Evolutionary conservation across 2,797 vertebrate genomes (phyloP).

Genomic region (Macropus fuliginosus): DNA sequence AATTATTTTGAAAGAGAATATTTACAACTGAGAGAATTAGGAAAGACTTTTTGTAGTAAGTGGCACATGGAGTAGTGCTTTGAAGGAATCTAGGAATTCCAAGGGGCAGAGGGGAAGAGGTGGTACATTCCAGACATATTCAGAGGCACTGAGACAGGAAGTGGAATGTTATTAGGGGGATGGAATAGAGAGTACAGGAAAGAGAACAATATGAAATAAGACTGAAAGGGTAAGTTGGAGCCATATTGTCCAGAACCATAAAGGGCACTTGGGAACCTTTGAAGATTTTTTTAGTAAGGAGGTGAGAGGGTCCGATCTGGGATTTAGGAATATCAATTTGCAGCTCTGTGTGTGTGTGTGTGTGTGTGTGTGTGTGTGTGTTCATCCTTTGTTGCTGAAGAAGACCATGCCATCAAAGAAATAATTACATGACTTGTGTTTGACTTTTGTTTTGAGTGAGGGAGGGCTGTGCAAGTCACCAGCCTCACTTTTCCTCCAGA

Average conservation of each 20-base stretch:
- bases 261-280: neutral
- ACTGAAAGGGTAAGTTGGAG: neutral
- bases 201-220: neutral
- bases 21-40: neutral
- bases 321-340: neutral
- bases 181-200: neutral
- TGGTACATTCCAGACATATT: neutral
- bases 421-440: too few species aligned
- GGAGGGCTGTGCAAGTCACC: too few species aligned
- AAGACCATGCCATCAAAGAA: too few species aligned
- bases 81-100: neutral
- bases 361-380: too few species aligned
- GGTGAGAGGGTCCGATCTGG: neutral
- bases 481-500: too few species aligned
- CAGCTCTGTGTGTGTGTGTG: neutral
- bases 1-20: neutral
- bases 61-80: neutral
- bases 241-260: neutral
- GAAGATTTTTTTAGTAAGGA: neutral
- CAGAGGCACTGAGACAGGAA: neutral
- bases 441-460: too few species aligned
- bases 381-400: too few species aligned
- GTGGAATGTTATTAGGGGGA: neutral
- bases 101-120: neutral
- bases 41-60: neutral